Base-by-base conservation (phyloP, 1,140 invertebrate species). In the Belonocnema kinseyi region DNA sequence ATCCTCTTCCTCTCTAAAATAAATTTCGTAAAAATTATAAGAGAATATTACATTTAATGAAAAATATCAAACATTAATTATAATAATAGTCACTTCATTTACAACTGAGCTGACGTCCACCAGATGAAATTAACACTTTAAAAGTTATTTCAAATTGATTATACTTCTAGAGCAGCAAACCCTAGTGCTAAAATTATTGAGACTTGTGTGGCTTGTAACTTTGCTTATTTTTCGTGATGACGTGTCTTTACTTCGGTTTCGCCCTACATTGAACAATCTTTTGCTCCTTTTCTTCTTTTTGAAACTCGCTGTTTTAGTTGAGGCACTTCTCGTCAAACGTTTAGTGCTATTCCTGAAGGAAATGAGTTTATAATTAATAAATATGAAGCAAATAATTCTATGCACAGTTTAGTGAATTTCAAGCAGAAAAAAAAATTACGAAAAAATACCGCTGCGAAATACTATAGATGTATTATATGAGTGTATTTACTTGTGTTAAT, bases 231-330 rank as follows among this genome's bases (percentile, higher is more conserved):
- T 33, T 12, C 21, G 21, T 13, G 11, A 19, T 61, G 13, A 33
- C 16, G 13, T 26, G 13, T 3, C 11, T 26, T 14, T 61, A 61
- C 33, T 61, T 33, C 21, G 21, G 16, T 26, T 61, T 33, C 21
- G 26, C 5, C 11, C 4, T 11, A 33, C 58, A 61, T 61, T 61
- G 13, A 61, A 40, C 58, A 61, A 61, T 61, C 58, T 61, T 14
- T 21, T 61, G 12, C 33, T 40, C 33, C 58, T 61, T 33, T 61
- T 61, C 13, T 33, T 61, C 58, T 33, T 61, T 21, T 61, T 61
- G 13, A 61, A 61, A 40, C 12, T 33, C 10, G 12, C 13, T 21
- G 26, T 13, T 61, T 61, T 61, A 16, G 58, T 14, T 6, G 58
- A 61, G 13, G 13, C 21, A 61, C 58, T 61, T 61, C 58, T 61